Evolutionary conservation across 2,888 invertebrate genomes (phyloP).

Genomic region (Unio delphinus): DNA sequence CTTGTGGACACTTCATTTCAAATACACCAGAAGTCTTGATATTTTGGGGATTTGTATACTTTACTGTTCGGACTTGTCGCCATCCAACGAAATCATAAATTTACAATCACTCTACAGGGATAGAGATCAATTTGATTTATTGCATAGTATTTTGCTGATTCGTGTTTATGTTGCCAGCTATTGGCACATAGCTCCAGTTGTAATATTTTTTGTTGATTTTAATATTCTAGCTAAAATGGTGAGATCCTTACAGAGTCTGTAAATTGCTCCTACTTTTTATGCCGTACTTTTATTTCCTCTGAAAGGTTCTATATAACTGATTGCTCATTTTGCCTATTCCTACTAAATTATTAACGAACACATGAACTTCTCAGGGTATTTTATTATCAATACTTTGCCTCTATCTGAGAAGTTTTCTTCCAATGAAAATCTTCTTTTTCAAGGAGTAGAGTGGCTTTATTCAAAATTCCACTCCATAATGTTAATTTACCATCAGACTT

Average conservation of each 20-base stretch:
- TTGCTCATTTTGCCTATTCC: too few species aligned
- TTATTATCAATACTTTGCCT: too few species aligned
- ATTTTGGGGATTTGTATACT: too few species aligned
- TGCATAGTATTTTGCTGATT: slow-evolving; percentile 10
- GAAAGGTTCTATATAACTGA: background rate
- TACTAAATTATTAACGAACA: too few species aligned
- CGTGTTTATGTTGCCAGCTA: slow-evolving; percentile 6
- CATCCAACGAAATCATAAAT: slow-evolving; percentile 8
- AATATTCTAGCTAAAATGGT: too few species aligned
- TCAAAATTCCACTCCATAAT: too few species aligned
- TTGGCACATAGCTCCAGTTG: background rate
- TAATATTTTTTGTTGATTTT: background rate
- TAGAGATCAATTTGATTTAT: slow-evolving; percentile 10
- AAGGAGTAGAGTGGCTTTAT: too few species aligned
- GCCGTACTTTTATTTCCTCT: background rate
- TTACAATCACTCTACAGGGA: slow-evolving; percentile 17
- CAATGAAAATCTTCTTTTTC: too few species aligned
- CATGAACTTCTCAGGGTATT: too few species aligned
- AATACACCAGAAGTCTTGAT: slow-evolving; percentile 5
- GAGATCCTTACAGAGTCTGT: too few species aligned
- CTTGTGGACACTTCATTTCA: slow-evolving; percentile 18
- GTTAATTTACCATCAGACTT: too few species aligned
- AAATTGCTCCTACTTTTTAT: background rate
- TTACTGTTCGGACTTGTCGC: slow-evolving; percentile 15
- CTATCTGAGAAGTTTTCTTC: too few species aligned